Evolutionary conservation across 2,113 vertebrate species (phyloP), one percentile per base, ranked within the genome.

Genomic region (Triplophysa rosa): DNA sequence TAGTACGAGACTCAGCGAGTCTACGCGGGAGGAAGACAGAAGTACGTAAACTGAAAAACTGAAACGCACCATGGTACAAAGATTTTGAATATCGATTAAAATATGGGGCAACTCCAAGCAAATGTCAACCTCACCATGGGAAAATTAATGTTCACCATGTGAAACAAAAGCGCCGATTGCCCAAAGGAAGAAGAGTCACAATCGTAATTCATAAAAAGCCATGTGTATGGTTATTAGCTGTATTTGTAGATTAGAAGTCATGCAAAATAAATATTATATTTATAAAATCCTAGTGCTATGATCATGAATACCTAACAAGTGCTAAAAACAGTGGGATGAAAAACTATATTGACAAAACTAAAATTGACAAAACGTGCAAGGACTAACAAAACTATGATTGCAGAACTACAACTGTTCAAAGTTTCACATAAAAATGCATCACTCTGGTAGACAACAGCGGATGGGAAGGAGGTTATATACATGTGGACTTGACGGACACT

Each of bases 1-100:
- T 95, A 14, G 94, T 95, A 87, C 96, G 94, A 0, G 95, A 96
- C 85, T 95, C 92, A 37, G 96, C 97, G 88, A 98, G 91, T 49
- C 96, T 98, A 81, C 12, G 16, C n/a, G 63, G 49, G 67, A 13
- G 11, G 13, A 21, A 62, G 19, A 74, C 13, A 56, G 23, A 68
- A 11, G 37, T 8, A 24, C 9, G 9, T 11, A 8, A 52, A 33
- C 45, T 14, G 26, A 62, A 75, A 11, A 58, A 0, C n/a, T 13
- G 13, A 54, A 59, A 56, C 24, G 7, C 54, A 26, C 24, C 49
- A 42, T 23, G 23, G 52, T 54, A 26, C 65, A 67, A 5, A 67
- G 2, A 1, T 21, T 58, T 21, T n/a, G 21, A 7, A 58, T 21
- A 58, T 19, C 19, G 5, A 70, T 33, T 37, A 54, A 56, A 10